Base-by-base conservation (phyloP, 2,113 vertebrate genomes). In the Phocoena sinus region DNA sequence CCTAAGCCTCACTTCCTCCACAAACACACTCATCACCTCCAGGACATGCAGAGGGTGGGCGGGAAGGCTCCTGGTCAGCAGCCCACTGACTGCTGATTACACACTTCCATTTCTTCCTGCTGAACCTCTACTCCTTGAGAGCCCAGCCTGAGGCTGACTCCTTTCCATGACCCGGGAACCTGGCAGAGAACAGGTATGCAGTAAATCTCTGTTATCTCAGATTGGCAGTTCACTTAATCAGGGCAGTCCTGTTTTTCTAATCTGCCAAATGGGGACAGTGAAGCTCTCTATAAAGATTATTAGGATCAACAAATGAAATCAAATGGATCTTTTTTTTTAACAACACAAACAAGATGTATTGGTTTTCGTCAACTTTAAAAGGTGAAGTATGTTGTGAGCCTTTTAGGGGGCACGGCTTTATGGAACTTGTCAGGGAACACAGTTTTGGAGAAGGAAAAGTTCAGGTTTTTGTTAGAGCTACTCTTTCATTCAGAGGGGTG, bases 211-310 rank as follows among this genome's bases (percentile, higher is more conserved):
- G 60, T 38, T 94, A 21, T 28, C 67, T 12, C 33, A 62, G 73
- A 74, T 8, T 26, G 91, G 38, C 91, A 82, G 77, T 36, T 77
- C 93, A 86, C 86, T 97, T 79, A 56, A 97, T 96, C 94, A 91
- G 76, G 8, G n/a, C 41, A 41, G 41, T 73, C 36, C 85, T 82
- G 89, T 67, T 68, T 76, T 82, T 86, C 93, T 94, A 91, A 94
- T 94, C 96, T 91, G 95, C 93, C 33, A 38, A 96, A 53, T 76
- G 93, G 96, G 80, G 41, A 91, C 56, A 95, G 23, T 67, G 71
- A 95, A 14, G 26, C 18, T 63, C 36, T 85, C 70, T 68, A 26
- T 31, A 25, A 93, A 38, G 67, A 91, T 68, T 86, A 84, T 28
- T 33, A 67, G 6, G 33, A 23, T n/a, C 73, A 85, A 88, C 47